Percentiles rank a stretch among this genome's conserved stretches.
Conservation (phyloP, 2,888 invertebrate species). For the Urechis unicinctus region DNA sequence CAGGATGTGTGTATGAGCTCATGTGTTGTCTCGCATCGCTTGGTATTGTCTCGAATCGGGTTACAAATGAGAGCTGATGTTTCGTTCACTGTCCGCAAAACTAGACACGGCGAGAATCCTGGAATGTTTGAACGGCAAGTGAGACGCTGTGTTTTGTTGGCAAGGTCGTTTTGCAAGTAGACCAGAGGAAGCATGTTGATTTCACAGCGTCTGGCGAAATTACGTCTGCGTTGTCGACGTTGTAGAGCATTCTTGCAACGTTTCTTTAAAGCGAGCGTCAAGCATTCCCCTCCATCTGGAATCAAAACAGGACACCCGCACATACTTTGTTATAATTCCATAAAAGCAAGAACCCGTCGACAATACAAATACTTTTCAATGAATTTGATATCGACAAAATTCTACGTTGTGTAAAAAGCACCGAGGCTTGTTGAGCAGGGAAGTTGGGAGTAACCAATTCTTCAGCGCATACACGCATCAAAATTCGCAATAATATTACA, state of each 20-base stretch:
- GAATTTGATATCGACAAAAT: no score
- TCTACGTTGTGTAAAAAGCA: no score
- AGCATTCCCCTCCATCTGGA: slow-evolving; percentile 51
- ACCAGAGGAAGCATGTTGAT: slow-evolving; percentile 54
- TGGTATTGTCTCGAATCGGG: slow-evolving; percentile 51
- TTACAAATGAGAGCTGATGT: slow-evolving; percentile 50
- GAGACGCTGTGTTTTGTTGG: slow-evolving; percentile 33
- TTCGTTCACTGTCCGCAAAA: slow-evolving; percentile 47
- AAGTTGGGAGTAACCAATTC: no score
- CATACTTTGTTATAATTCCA: no score
- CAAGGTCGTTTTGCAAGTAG: slow-evolving; percentile 25
- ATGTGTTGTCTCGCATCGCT: slow-evolving; percentile 50
- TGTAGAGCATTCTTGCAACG: slow-evolving; percentile 52
- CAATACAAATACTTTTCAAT: no score
- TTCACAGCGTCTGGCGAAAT: slow-evolving; percentile 50
- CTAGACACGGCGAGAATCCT: slow-evolving; percentile 49
- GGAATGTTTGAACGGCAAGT: slow-evolving; percentile 29
- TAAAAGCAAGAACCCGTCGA: no score
- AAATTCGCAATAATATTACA: no score
- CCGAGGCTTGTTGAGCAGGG: no score
- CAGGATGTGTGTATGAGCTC: slow-evolving; percentile 49
- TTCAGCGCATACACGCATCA: no score
- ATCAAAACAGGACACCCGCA: no score
- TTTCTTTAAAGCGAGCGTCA: slow-evolving; percentile 51
- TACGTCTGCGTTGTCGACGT: slow-evolving; percentile 31